A percentile compares a stretch with the other conserved stretches of the same genome.
These are phyloP conservation scores for Bembecia ichneumoniformis DNA, from an alignment of 2,888 invertebrate genomes.

Conservation along the genomic window DNA sequence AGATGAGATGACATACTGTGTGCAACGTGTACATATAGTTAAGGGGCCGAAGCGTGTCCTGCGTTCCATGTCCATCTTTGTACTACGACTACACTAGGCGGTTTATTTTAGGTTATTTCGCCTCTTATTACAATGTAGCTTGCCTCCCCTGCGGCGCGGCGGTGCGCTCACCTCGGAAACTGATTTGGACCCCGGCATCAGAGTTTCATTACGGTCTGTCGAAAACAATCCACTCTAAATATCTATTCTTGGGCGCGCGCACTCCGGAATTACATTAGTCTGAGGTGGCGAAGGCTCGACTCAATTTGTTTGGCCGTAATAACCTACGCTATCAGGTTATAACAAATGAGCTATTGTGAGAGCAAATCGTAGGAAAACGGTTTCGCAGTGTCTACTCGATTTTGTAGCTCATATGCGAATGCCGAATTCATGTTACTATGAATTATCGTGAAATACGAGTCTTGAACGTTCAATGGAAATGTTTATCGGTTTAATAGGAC, in stretches of 20 bases:
- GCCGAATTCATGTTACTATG: not conserved
- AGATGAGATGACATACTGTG: not conserved
- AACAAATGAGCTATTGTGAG: constrained; percentile 71
- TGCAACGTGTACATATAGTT: no score
- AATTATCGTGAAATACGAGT: not conserved
- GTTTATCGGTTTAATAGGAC: not conserved
- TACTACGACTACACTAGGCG: constrained; percentile 38
- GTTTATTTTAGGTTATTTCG: constrained; percentile 71
- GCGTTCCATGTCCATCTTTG: constrained; percentile 62
- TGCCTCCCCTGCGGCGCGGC: constrained; percentile 50
- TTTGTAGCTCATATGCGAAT: constrained; percentile 33
- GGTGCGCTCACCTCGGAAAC: constrained; percentile 68
- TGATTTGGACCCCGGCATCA: constrained; percentile 68
- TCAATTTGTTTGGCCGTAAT: constrained; percentile 72
- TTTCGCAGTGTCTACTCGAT: constrained; percentile 56
- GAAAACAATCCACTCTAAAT: constrained; percentile 74
- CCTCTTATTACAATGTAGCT: constrained; percentile 70
- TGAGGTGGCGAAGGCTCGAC: constrained; percentile 73
- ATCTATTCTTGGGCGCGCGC: constrained; percentile 71
- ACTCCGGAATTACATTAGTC: constrained; percentile 71
- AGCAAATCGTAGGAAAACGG: constrained; percentile 61
- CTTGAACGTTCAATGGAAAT: no score
- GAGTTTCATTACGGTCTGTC: constrained; percentile 73
- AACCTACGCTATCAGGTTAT: constrained; percentile 69
- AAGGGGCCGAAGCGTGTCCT: constrained; percentile 39